Evolutionary conservation across 2,888 invertebrate species (phyloP).

Genomic region (Cryptus armator): DNA sequence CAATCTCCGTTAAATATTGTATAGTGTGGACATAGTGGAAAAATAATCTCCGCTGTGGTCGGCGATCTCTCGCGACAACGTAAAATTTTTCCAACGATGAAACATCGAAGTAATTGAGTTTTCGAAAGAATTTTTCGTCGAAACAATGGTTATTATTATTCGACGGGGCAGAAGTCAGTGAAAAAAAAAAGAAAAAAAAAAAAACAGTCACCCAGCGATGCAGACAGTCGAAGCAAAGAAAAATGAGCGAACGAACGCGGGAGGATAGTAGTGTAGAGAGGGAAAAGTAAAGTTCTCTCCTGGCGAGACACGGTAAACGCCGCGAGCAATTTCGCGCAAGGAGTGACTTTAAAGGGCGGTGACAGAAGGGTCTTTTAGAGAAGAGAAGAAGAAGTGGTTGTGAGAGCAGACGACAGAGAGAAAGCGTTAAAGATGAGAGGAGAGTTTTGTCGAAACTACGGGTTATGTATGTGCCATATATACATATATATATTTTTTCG

Average conservation of each 20-base stretch:
- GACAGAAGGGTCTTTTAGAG: conserved; percentile 27
- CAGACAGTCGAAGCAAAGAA: background rate
- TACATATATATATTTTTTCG: background rate
- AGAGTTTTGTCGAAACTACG: background rate
- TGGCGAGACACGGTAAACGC: conserved; percentile 9
- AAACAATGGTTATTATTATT: too few relatives aligned
- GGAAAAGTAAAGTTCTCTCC: background rate
- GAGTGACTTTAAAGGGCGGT: conserved; percentile 24
- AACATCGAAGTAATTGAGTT: too few relatives aligned
- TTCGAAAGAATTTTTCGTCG: too few relatives aligned
- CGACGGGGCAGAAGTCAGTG: too few relatives aligned
- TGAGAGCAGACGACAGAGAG: background rate
- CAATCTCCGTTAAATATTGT: too few relatives aligned
- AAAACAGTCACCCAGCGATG: background rate
- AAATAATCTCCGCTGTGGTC: too few relatives aligned
- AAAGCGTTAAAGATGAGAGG: background rate
- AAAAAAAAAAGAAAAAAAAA: background rate
- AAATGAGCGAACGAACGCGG: background rate
- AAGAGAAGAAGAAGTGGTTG: background rate
- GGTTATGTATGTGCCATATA: background rate
- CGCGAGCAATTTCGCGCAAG: conserved; percentile 41
- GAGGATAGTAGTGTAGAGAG: too few relatives aligned
- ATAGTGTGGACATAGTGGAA: too few relatives aligned
- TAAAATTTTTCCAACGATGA: too few relatives aligned
- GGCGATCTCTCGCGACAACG: too few relatives aligned